Percentiles rank a stretch among this genome's conserved stretches.
Conservation (phyloP, 2,797 vertebrate genomes). For the Microtus californicus region DNA sequence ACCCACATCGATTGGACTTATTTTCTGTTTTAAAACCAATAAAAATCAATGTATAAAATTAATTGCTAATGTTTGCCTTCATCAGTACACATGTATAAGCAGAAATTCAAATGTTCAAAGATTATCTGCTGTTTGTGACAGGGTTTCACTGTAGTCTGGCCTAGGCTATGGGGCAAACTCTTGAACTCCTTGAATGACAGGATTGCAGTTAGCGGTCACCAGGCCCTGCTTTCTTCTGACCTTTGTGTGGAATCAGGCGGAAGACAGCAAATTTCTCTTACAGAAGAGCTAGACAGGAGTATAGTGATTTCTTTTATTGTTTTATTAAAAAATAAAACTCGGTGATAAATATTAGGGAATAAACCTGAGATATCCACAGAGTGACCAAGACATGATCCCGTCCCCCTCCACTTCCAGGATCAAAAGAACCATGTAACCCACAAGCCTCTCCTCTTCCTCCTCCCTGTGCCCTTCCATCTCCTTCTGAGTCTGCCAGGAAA, state of each 20-base stretch:
- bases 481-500: rapidly evolving
- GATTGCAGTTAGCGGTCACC: not conserved
- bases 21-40: not conserved
- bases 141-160: not conserved
- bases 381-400: not conserved
- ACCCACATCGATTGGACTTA: not conserved
- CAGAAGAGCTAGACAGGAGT: not conserved
- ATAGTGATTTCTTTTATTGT: not conserved
- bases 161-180: not conserved
- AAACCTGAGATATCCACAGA: not conserved
- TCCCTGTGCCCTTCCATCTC: not conserved
- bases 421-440: rapidly evolving
- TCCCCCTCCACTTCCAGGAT: not conserved
- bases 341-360: not conserved
- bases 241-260: not conserved
- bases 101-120: not conserved
- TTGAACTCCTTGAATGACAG: not conserved
- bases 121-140: not conserved
- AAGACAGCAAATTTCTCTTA: not conserved
- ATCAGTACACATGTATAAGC: not conserved
- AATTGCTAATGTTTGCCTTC: not conserved
- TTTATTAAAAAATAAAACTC: not conserved
- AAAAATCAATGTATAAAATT: not conserved
- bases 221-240: not conserved
- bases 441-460: not conserved